phyloP scores from a whole-genome alignment of 2,888 invertebrate genomes.

The Bellardia pandia region DNA sequence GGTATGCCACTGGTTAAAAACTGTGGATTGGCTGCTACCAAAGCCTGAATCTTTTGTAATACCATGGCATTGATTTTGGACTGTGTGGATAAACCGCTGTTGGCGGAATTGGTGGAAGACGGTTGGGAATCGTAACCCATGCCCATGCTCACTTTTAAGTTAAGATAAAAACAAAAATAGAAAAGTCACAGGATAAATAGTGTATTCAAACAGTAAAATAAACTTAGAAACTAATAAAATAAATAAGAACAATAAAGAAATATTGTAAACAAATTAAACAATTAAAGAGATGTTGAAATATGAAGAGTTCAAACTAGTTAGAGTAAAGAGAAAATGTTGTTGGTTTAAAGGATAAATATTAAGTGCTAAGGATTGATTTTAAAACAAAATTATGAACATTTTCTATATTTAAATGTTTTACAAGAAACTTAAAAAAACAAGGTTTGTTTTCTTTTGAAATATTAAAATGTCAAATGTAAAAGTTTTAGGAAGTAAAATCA shows the following conservation, averaged over 20 bases:
- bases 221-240: slow-evolving; percentile 29
- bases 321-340: slow-evolving; percentile 61
- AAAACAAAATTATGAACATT: not conserved
- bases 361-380: not conserved
- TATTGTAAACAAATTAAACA: not conserved
- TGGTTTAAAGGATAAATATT: slow-evolving; percentile 6
- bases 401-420: no score
- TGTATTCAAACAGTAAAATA: slow-evolving; percentile 21
- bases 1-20: slow-evolving; percentile 84
- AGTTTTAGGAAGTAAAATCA: not conserved
- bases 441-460: no score
- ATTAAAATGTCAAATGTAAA: no score
- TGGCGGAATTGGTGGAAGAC: slow-evolving; percentile 66
- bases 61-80: slow-evolving; percentile 80
- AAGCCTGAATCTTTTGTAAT: slow-evolving; percentile 82
- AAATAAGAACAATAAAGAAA: slow-evolving; percentile 17
- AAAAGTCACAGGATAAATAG: slow-evolving; percentile 62
- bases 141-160: slow-evolving; percentile 66
- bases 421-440: no score
- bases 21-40: slow-evolving; percentile 83
- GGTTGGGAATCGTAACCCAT: slow-evolving; percentile 66
- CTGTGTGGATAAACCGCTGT: slow-evolving; percentile 74
- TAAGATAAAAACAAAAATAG: slow-evolving; percentile 28
- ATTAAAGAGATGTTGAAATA: not conserved
- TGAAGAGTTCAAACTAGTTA: not conserved